A percentile compares a stretch with the other conserved stretches of the same genome.
phyloP scores from a whole-genome alignment of 2,888 invertebrate genomes.

The Calephelis perditalis region DNA sequence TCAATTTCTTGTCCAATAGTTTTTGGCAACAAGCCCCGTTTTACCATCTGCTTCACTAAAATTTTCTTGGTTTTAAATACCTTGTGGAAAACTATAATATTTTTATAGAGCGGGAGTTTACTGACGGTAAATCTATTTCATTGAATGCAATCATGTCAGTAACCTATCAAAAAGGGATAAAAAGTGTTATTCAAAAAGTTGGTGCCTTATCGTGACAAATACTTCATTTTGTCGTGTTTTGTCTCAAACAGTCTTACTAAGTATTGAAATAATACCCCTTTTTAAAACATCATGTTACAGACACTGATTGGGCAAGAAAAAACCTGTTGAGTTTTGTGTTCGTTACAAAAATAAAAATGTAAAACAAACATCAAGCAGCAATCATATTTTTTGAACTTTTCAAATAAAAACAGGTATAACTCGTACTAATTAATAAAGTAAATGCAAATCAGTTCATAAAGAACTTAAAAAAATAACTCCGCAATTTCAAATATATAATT shows the following conservation, averaged over 20 bases:
- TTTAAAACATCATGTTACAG: too few relatives aligned
- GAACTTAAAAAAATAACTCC: slow-evolving; percentile 44
- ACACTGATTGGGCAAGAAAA: not conserved
- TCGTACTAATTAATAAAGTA: slow-evolving; percentile 37
- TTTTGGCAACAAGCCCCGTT: slow-evolving; percentile 1
- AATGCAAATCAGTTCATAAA: slow-evolving; percentile 57
- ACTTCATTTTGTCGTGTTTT: too few relatives aligned
- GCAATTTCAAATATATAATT: slow-evolving; percentile 39
- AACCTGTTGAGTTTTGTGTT: too few relatives aligned
- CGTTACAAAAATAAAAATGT: too few relatives aligned
- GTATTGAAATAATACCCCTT: too few relatives aligned
- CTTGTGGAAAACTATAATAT: not conserved
- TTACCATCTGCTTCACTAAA: not conserved
- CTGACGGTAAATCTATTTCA: too few relatives aligned
- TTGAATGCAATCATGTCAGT: too few relatives aligned
- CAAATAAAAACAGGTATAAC: slow-evolving; percentile 18
- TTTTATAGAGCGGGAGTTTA: not conserved
- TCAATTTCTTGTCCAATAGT: slow-evolving; percentile 2
- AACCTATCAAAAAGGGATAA: too few relatives aligned
- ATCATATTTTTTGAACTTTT: not conserved
- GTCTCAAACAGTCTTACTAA: too few relatives aligned
- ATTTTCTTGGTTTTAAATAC: not conserved
- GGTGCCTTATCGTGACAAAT: too few relatives aligned
- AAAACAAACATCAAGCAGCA: too few relatives aligned
- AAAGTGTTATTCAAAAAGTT: too few relatives aligned